These are phyloP conservation scores for Myotis yumanensis DNA, from an alignment of 2,113 vertebrate genomes.

Conservation along the genomic window DNA sequence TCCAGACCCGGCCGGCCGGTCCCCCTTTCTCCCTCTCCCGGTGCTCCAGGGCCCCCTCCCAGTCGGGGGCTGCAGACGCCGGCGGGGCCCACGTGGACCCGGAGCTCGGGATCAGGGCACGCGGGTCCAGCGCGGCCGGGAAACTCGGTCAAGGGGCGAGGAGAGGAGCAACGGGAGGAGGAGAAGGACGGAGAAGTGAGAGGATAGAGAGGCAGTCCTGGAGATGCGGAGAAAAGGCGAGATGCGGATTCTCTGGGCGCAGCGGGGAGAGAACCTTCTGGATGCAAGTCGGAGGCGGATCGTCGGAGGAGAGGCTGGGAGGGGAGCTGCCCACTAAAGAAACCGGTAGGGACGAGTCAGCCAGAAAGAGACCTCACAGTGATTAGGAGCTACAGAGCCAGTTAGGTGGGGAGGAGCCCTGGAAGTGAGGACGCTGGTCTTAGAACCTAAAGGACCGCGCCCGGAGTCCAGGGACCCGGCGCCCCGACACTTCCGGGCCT, in stretches of 20 bases:
- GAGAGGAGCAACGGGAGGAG: background rate
- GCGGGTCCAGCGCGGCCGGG: background rate
- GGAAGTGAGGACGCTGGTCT: fast-evolving
- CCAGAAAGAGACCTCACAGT: background rate
- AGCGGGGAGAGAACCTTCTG: background rate
- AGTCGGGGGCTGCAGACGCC: background rate
- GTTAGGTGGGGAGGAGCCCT: background rate
- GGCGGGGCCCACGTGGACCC: background rate
- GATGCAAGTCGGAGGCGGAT: background rate
- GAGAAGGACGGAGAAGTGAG: fast-evolving
- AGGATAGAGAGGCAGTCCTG: background rate
- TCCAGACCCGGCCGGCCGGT: fast-evolving
- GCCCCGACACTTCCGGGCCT: fast-evolving
- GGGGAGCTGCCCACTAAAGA: background rate
- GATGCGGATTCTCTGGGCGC: fast-evolving
- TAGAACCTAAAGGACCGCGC: fast-evolving
- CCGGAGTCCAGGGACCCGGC: no score
- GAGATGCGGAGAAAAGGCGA: background rate
- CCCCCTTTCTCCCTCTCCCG: background rate
- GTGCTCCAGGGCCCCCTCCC: background rate
- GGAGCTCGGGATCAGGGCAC: fast-evolving
- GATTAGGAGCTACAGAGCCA: fast-evolving
- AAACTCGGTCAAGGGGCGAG: no score
- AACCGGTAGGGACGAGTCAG: background rate
- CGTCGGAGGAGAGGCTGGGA: fast-evolving